Evolutionary conservation across 2,888 invertebrate genomes (phyloP).

Genomic region (Drosophila cyrtoloma): DNA sequence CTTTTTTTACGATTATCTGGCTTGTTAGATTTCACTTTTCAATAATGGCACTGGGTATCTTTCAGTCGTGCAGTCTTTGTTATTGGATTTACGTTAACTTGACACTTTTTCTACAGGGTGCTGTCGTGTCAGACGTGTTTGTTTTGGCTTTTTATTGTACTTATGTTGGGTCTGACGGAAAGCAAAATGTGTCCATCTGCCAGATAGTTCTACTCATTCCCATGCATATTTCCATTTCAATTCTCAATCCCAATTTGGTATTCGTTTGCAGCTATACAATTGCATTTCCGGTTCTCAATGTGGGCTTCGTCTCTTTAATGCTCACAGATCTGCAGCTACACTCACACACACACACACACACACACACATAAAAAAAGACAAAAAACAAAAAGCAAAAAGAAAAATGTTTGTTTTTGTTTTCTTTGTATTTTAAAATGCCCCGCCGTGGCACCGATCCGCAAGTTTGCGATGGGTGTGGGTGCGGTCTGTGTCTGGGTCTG

Average conservation of each 20-base stretch:
- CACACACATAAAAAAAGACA: neutral
- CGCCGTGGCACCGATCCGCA: conserved; percentile 44
- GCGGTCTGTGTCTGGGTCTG: conserved; percentile 14
- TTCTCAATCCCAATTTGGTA: conserved; percentile 59
- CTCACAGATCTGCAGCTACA: conserved; percentile 34
- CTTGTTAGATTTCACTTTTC: neutral
- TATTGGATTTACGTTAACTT: neutral
- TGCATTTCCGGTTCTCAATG: conserved; percentile 77
- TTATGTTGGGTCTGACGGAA: conserved; percentile 14
- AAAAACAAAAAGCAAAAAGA: conserved; percentile 10
- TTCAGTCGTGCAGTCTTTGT: neutral
- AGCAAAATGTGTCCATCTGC: conserved; percentile 69
- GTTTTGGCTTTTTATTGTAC: neutral
- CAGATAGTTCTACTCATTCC: conserved; percentile 25
- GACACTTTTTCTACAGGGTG: neutral
- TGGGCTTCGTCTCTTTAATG: conserved; percentile 66
- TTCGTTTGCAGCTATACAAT: conserved; percentile 61
- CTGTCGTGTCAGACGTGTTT: conserved; percentile 1
- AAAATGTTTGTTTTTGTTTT: conserved; percentile 9
- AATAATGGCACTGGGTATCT: neutral
- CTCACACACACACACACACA: conserved; percentile 18
- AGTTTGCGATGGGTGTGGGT: conserved; percentile 41
- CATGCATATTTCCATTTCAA: conserved; percentile 33
- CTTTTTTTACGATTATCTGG: neutral
- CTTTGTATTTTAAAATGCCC: conserved; percentile 1